These are phyloP conservation scores for Hydra vulgaris DNA, from an alignment of 30 jellyfish, hydroid and myxozoan species.

Conservation along the genomic window DNA sequence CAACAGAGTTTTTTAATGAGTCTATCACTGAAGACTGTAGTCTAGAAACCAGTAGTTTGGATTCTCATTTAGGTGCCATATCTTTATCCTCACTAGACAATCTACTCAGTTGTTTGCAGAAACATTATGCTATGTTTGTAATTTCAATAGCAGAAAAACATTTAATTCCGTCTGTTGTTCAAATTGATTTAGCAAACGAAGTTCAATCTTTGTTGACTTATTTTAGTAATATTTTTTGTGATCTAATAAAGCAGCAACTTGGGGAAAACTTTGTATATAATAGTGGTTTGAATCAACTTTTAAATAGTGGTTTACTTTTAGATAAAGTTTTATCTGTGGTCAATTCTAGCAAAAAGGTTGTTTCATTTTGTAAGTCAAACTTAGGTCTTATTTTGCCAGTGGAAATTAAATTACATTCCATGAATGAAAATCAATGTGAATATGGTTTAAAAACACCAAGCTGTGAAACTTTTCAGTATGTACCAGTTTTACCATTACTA, in stretches of 20 bases:
- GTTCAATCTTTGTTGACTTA: not conserved
- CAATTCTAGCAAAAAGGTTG: not conserved
- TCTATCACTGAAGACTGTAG: not conserved
- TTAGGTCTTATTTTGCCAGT: not conserved
- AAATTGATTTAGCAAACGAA: not conserved
- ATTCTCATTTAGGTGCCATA: not conserved
- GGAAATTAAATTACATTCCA: not conserved
- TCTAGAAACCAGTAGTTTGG: not conserved
- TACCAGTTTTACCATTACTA: not conserved
- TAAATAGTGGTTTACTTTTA: not conserved
- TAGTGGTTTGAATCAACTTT: not conserved
- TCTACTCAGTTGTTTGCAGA: not conserved
- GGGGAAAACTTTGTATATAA: not conserved
- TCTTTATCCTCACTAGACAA: not conserved
- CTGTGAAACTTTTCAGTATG: not conserved
- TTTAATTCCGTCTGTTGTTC: not conserved
- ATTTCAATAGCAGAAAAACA: not conserved
- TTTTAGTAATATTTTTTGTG: not conserved
- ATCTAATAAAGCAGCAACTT: not conserved
- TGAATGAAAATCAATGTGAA: not conserved
- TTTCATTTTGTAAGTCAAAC: not conserved
- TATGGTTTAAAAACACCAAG: not conserved
- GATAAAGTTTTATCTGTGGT: not conserved
- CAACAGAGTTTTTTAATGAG: not conserved
- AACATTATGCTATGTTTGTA: not conserved